A percentile compares a stretch with the other conserved stretches of the same genome.
Conservation (phyloP, 1,140 invertebrate genomes). For the Zaprionus kolodkinae region DNA sequence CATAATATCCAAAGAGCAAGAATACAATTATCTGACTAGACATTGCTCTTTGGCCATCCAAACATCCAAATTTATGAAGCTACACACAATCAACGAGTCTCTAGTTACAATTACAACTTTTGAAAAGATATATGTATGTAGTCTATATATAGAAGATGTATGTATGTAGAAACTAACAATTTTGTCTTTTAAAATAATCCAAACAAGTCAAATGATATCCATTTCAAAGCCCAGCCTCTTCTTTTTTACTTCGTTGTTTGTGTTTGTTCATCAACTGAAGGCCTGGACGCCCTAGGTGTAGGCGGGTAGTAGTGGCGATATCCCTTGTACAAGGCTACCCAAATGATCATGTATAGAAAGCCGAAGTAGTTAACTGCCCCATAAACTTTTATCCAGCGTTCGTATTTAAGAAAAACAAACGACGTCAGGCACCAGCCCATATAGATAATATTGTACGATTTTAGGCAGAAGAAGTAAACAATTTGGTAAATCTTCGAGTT, state of each 20-base stretch:
- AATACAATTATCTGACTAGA: slow-evolving; percentile 40
- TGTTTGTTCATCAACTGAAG: background rate
- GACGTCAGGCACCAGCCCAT: slow-evolving; percentile 94
- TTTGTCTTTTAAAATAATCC: background rate
- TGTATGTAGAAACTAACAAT: background rate
- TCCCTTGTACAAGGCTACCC: slow-evolving; percentile 74
- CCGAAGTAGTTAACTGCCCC: slow-evolving; percentile 87
- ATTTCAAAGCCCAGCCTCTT: background rate
- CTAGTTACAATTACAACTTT: slow-evolving; percentile 39
- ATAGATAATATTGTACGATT: slow-evolving; percentile 91
- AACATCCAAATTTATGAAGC: slow-evolving; percentile 5
- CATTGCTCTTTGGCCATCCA: slow-evolving; percentile 26
- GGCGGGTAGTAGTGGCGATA: slow-evolving; percentile 20
- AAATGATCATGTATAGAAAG: slow-evolving; percentile 87
- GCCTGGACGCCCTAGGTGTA: too few species aligned
- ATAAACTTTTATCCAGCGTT: slow-evolving; percentile 88
- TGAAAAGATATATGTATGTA: slow-evolving; percentile 12
- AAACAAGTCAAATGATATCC: background rate
- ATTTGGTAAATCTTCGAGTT: slow-evolving; percentile 84
- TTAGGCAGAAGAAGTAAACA: slow-evolving; percentile 87
- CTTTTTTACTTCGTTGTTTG: background rate
- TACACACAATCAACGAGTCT: slow-evolving; percentile 41
- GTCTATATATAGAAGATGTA: slow-evolving; percentile 2
- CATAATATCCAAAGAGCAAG: slow-evolving; percentile 26
- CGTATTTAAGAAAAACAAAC: slow-evolving; percentile 90